A percentile compares a stretch with the other conserved stretches of the same genome.
Conservation (phyloP, 2,113 vertebrate genomes). For the Columba livia region DNA sequence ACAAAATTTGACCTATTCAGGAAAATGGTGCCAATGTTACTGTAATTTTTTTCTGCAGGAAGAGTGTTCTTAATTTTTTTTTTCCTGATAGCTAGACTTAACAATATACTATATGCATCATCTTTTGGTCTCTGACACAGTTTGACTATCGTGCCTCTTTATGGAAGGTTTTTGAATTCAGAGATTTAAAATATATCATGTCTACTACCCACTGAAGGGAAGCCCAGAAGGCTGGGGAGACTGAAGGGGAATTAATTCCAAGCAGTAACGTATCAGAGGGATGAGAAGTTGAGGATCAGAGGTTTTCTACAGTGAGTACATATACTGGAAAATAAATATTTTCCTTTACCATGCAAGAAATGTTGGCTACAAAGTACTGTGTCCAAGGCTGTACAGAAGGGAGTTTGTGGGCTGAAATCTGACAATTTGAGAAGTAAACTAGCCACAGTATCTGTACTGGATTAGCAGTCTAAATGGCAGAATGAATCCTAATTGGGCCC, state of each 20-base stretch:
- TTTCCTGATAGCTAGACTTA: neutral
- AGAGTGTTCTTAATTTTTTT: neutral
- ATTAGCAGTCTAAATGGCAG: neutral
- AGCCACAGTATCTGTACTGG: neutral
- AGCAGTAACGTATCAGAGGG: neutral
- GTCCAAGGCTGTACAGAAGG: neutral
- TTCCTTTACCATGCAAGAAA: neutral
- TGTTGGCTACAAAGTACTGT: neutral
- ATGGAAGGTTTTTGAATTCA: neutral
- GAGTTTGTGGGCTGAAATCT: neutral
- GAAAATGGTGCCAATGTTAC: neutral
- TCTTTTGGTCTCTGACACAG: neutral
- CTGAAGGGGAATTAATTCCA: neutral
- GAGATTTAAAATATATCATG: neutral
- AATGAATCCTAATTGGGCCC: constrained; percentile 14
- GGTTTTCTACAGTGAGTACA: neutral
- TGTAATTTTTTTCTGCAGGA: neutral
- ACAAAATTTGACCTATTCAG: neutral
- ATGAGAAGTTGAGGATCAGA: neutral
- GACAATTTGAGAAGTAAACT: neutral
- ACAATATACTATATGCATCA: neutral
- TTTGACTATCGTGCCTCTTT: neutral
- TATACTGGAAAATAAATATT: neutral
- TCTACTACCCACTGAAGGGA: neutral
- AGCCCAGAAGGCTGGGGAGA: neutral